A percentile compares a stretch with the other conserved stretches of the same genome.
Evolutionary conservation across 2,113 vertebrate species (phyloP).

Genomic region (Scomber japonicus): DNA sequence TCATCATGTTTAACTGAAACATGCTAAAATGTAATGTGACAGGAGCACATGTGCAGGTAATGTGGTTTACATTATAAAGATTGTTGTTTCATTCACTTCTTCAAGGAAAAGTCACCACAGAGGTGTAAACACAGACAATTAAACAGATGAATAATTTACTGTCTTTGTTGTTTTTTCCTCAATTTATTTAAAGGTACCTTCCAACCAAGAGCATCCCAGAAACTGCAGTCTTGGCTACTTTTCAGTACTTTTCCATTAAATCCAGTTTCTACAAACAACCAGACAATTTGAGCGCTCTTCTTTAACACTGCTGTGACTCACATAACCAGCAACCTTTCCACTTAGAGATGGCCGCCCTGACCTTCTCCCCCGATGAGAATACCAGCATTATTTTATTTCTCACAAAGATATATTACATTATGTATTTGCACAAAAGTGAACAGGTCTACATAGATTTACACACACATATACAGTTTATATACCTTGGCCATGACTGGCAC

Average conservation of each 20-base stretch:
- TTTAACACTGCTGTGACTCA: slow-evolving; percentile 11
- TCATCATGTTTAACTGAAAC: too few species aligned
- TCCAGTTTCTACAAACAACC: neutral
- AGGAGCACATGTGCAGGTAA: too few species aligned
- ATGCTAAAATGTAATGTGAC: too few species aligned
- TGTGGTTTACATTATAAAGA: too few species aligned
- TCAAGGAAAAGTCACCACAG: too few species aligned
- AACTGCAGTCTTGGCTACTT: neutral
- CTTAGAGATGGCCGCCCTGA: slow-evolving; percentile 38
- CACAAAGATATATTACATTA: too few species aligned
- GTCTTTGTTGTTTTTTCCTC: too few species aligned
- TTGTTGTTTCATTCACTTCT: too few species aligned
- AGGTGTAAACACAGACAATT: too few species aligned
- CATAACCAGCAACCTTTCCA: neutral
- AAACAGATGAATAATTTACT: too few species aligned
- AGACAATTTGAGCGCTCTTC: slow-evolving; percentile 1
- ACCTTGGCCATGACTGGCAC: slow-evolving; percentile 57
- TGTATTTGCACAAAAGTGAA: slow-evolving; percentile 30
- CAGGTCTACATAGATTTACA: slow-evolving; percentile 1
- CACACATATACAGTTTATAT: slow-evolving; percentile 49
- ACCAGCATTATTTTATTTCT: slow-evolving; percentile 24
- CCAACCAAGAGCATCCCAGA: neutral
- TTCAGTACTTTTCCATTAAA: slow-evolving; percentile 22
- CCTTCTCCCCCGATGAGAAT: slow-evolving; percentile 41
- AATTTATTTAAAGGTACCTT: neutral